Base-by-base conservation (phyloP, 2,888 invertebrate genomes). In the Nymphalis polychloros region DNA sequence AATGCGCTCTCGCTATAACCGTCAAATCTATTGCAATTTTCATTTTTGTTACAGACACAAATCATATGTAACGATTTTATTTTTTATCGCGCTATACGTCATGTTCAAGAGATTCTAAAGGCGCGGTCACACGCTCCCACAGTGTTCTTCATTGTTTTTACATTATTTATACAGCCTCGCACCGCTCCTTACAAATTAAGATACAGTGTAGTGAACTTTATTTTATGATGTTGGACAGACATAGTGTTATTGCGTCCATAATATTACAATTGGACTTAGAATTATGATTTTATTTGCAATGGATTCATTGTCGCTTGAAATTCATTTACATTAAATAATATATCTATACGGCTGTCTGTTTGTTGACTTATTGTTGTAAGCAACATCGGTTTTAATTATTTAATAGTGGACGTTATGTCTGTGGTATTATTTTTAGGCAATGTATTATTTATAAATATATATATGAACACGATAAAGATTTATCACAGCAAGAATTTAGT, bases 171-270 rank as follows among this genome's bases (percentile, higher is more conserved):
- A 82, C 66, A 73, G 76, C 81, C 77, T 81, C 63, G 67, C 79
- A 79, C 79, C 77, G 75, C 74, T 76, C 75, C 80, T 83, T 85
- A 89, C 88, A 89, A 90, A 90, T 90, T 89, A 88, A 90, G 89
- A 90, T 85, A 80, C 75, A 79, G 83, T 80, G 81, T 71, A 69
- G 62, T 41, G 61, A 63, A 64, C 48, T 31, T 59, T 47, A 71
- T 59, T 75, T 75, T 77, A 74, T 73, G 72, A 70, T 70, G 71
- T 69, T 73, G 65, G 70, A 55, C 68, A 70, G 72, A 75, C 67
- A 73, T 71, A 73, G 71, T 74, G 72, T 75, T 73, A 76, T 72
- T 72, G 74, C 71, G 64, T 48, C 63, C 71, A 48, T 66, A 63
- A 68, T 60, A 63, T 68, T 68, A 68, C 63, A 68, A 68, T 68